Percentiles rank a stretch among this genome's conserved stretches.
These are phyloP conservation scores for Nezara viridula DNA, from an alignment of 2,888 invertebrate species.

Conservation along the genomic window DNA sequence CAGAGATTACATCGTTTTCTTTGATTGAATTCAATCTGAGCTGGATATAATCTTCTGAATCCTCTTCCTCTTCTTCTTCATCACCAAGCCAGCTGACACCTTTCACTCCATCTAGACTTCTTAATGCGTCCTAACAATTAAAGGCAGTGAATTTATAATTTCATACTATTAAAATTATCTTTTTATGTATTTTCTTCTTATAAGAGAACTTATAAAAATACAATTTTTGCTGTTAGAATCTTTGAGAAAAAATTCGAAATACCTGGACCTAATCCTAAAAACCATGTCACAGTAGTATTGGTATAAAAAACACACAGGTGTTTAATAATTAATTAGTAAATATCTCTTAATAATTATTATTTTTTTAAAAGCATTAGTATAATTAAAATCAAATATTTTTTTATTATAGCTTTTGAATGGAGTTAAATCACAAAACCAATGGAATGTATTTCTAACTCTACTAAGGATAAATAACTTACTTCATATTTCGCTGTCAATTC, in stretches of 20 bases:
- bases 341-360: too few species aligned
- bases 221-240: too few species aligned
- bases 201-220: too few species aligned
- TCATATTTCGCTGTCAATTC: slow-evolving; percentile 74
- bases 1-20: slow-evolving; percentile 52
- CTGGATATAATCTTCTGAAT: slow-evolving; percentile 50
- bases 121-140: slow-evolving; percentile 70
- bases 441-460: background rate
- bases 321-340: too few species aligned
- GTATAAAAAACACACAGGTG: too few species aligned
- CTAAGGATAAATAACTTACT: slow-evolving; percentile 67
- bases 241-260: too few species aligned
- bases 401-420: background rate
- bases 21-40: slow-evolving; percentile 50
- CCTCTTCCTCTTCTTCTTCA: slow-evolving; percentile 61
- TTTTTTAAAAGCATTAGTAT: too few species aligned
- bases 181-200: too few species aligned
- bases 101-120: slow-evolving; percentile 74
- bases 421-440: background rate
- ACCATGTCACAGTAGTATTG: too few species aligned
- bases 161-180: background rate
- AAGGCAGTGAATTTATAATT: background rate
- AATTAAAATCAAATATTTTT: too few species aligned
- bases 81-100: slow-evolving; percentile 73
- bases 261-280: too few species aligned